Percentiles rank a stretch among this genome's conserved stretches.
Conservation (phyloP, 2,797 vertebrate species). For the Sphenopsis melanotis region DNA sequence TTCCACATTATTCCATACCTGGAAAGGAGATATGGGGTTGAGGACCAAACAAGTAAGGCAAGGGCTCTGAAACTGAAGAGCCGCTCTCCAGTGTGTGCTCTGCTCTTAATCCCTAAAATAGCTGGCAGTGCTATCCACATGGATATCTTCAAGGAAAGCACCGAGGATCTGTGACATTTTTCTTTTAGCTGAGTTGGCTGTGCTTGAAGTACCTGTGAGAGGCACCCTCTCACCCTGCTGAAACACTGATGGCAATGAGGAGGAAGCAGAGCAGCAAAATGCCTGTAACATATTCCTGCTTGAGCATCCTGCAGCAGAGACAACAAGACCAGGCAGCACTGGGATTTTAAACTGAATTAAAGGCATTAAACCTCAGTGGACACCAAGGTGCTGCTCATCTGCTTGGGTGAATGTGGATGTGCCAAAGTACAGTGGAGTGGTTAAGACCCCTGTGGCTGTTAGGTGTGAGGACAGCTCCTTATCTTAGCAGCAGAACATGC, state of each 20-base stretch:
- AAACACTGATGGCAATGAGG: not conserved
- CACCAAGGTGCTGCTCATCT: not conserved
- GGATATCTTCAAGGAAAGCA: not conserved
- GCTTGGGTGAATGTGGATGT: not conserved
- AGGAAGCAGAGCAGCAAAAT: not conserved
- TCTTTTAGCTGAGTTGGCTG: not conserved
- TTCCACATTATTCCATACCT: not conserved
- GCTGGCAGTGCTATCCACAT: not conserved
- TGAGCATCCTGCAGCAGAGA: not conserved
- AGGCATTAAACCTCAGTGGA: not conserved
- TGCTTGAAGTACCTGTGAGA: not conserved
- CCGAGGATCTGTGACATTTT: not conserved
- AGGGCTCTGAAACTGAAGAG: not conserved
- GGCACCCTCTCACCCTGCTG: not conserved
- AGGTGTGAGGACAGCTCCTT: not conserved
- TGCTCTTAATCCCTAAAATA: not conserved
- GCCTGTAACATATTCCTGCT: not conserved
- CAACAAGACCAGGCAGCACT: rapidly evolving
- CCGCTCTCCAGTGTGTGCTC: rapidly evolving
- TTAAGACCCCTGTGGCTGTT: not conserved
- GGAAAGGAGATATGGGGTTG: not conserved
- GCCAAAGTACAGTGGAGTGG: not conserved
- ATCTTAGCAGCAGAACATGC: not conserved
- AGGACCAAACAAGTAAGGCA: not conserved
- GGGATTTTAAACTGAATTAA: not conserved